phyloP scores from a whole-genome alignment of 2,113 vertebrate genomes.

The Ovis canadensis region DNA sequence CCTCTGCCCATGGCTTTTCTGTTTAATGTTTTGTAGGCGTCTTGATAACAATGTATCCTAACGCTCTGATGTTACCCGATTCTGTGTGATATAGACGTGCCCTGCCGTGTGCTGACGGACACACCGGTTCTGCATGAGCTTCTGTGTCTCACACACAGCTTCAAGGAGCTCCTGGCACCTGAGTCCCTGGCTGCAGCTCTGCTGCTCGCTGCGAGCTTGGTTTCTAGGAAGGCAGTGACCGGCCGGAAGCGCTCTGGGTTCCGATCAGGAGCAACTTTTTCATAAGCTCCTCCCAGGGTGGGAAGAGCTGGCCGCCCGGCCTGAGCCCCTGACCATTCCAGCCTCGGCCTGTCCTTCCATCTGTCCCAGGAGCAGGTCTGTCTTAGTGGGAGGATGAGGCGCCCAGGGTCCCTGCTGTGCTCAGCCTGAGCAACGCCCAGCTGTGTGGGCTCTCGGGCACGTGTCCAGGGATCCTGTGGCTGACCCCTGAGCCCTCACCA shows the following conservation, averaged over 20 bases:
- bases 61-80: too few species aligned
- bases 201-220: rapidly evolving
- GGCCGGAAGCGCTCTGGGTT: not conserved
- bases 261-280: not conserved
- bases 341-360: not conserved
- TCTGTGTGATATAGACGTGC: rapidly evolving
- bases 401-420: rapidly evolving
- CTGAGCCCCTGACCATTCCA: not conserved
- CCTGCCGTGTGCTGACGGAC: rapidly evolving
- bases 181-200: rapidly evolving
- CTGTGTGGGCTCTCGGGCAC: not conserved
- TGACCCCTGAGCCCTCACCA: not conserved
- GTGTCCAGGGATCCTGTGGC: not conserved
- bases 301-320: not conserved
- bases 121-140: rapidly evolving
- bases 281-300: not conserved
- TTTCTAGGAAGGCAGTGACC: too few species aligned
- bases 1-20: not conserved
- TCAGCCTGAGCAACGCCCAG: rapidly evolving
- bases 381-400: not conserved
- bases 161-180: rapidly evolving
- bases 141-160: rapidly evolving
- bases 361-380: not conserved
- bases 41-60: not conserved
- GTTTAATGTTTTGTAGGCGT: not conserved